These are phyloP conservation scores for Panagrolaimus sp. DNA, from an alignment of 1,140 invertebrate species.

Conservation along the genomic window DNA sequence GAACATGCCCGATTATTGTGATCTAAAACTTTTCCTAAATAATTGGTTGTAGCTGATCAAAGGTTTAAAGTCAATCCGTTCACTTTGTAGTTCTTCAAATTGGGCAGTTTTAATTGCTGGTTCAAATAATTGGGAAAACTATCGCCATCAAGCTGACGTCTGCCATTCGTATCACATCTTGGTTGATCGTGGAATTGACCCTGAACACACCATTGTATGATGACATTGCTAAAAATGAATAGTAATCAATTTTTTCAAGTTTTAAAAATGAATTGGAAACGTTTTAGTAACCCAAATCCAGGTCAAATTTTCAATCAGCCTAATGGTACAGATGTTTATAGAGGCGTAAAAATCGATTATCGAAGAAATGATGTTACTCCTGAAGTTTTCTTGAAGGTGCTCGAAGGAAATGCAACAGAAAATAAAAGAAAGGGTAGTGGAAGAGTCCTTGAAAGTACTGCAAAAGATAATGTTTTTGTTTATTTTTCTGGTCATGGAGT, in stretches of 20 bases:
- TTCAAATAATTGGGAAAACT: constrained; percentile 64
- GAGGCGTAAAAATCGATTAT: constrained; percentile 65
- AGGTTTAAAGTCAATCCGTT: too few species aligned
- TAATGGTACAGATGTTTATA: constrained; percentile 64
- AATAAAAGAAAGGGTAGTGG: constrained; percentile 6
- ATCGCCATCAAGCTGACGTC: constrained; percentile 67
- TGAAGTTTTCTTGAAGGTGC: neutral
- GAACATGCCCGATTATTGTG: too few species aligned
- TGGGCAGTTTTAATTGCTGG: constrained; percentile 67
- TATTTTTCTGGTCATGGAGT: constrained; percentile 68
- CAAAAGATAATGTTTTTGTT: constrained; percentile 67
- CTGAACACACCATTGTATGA: constrained; percentile 66
- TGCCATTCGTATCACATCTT: constrained; percentile 67
- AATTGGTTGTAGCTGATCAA: too few species aligned
- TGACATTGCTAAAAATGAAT: constrained; percentile 63
- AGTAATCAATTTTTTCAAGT: constrained; percentile 59
- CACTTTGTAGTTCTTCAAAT: too few species aligned
- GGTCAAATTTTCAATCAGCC: constrained; percentile 65
- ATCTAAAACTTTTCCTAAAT: too few species aligned
- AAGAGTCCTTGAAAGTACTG: constrained; percentile 60
- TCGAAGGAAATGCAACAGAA: neutral
- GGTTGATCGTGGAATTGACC: constrained; percentile 63
- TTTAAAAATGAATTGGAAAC: too few species aligned
- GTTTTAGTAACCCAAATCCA: constrained; percentile 63
- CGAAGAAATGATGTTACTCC: constrained; percentile 42